Evolutionary conservation across 2,113 vertebrate species (phyloP).

Genomic region (Chaetodon auriga): DNA sequence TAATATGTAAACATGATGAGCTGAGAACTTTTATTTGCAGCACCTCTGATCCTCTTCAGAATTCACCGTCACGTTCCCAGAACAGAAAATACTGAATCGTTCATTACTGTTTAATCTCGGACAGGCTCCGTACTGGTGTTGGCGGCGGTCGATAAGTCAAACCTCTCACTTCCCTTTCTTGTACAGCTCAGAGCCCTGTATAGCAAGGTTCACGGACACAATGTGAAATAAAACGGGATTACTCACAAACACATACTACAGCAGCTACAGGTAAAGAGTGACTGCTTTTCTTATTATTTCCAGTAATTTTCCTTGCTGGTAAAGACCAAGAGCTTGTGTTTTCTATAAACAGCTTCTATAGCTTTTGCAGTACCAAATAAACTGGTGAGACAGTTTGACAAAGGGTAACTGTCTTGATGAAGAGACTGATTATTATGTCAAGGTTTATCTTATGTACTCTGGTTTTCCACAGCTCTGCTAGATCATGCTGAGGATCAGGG

Average conservation of each 20-base stretch:
- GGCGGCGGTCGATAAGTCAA: constrained; percentile 11
- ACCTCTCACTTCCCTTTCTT: constrained; percentile 34
- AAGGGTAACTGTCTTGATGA: constrained; percentile 47
- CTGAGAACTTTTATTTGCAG: constrained; percentile 78
- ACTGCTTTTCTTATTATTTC: constrained; percentile 43
- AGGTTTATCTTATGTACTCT: constrained; percentile 31
- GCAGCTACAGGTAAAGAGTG: constrained; percentile 58
- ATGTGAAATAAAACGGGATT: constrained; percentile 56
- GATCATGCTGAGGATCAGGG: constrained; percentile 30
- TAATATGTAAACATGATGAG: constrained; percentile 50
- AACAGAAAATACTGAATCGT: constrained; percentile 57
- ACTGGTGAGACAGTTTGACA: constrained; percentile 24
- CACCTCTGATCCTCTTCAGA: constrained; percentile 58
- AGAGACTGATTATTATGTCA: constrained; percentile 34
- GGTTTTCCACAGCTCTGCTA: constrained; percentile 20
- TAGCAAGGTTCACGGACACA: constrained; percentile 61
- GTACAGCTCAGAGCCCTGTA: constrained; percentile 31
- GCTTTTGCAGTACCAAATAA: constrained; percentile 39
- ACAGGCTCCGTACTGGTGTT: constrained; percentile 12
- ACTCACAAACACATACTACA: constrained; percentile 70
- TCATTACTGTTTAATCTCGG: constrained; percentile 54
- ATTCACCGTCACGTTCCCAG: constrained; percentile 50
- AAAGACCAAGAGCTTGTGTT: constrained; percentile 39
- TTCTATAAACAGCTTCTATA: constrained; percentile 45
- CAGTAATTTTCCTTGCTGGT: constrained; percentile 30